Conservation (phyloP, 1,140 invertebrate species). For the Heliothis subflexa region DNA sequence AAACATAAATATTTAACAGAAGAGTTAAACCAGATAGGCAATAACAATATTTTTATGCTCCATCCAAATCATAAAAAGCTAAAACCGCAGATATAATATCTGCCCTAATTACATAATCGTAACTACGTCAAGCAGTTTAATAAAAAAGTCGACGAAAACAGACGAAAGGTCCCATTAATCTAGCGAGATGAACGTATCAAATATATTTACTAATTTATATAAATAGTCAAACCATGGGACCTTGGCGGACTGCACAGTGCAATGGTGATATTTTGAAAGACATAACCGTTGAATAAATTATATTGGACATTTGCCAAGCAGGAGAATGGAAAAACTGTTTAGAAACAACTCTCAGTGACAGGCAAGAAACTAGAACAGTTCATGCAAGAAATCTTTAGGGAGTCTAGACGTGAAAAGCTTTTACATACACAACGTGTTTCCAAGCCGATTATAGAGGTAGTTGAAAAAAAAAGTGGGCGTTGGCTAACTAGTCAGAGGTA, state of each 20-base stretch:
- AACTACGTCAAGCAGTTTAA: background rate
- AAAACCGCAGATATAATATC: constrained; percentile 9
- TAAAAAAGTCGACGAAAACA: background rate
- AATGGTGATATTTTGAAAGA: constrained; percentile 67
- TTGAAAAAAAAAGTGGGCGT: constrained; percentile 11
- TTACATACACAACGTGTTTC: background rate
- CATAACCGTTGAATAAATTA: constrained; percentile 69
- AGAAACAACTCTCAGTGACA: constrained; percentile 27
- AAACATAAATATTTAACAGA: background rate
- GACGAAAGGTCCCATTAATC: constrained; percentile 28
- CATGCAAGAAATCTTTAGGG: constrained; percentile 17
- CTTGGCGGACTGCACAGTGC: constrained; percentile 62
- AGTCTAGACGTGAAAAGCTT: constrained; percentile 2
- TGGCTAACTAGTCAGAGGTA: background rate
- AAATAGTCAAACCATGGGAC: constrained; percentile 32
- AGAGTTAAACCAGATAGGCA: constrained; percentile 5
- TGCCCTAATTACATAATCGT: background rate
- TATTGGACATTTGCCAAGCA: constrained; percentile 63
- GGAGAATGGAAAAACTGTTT: constrained; percentile 46
- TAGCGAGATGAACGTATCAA: constrained; percentile 33
- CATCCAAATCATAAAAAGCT: background rate
- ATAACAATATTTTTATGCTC: background rate
- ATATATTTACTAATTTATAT: constrained; percentile 37
- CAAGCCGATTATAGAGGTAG: background rate
- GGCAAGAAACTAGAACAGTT: constrained; percentile 22